phyloP scores from a whole-genome alignment of 2,888 invertebrate species.

The Xanthostigma xanthostigma region DNA sequence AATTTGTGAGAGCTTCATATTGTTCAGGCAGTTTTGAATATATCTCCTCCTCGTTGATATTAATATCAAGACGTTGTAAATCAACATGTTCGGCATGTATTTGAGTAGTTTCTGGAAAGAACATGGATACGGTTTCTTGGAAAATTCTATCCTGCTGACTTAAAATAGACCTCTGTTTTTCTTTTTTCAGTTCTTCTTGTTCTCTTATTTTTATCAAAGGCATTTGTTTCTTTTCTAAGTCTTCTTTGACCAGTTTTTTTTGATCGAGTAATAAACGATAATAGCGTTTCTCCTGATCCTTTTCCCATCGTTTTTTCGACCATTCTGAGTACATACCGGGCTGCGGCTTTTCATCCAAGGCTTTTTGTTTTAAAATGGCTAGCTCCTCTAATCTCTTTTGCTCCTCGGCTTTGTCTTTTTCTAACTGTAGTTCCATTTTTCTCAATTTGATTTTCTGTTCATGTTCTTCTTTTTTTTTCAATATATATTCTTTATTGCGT shows the following conservation, averaged over 20 bases:
- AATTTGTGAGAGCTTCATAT: too few relatives aligned
- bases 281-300: slow-evolving; percentile 48
- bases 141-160: slow-evolving; percentile 45
- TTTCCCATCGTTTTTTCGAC: slow-evolving; percentile 41
- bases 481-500: slow-evolving; percentile 27
- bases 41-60: too few relatives aligned
- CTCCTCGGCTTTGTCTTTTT: slow-evolving; percentile 27
- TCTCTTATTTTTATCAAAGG: slow-evolving; percentile 42
- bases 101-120: too few relatives aligned
- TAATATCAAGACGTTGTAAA: too few relatives aligned
- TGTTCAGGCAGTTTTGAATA: too few relatives aligned
- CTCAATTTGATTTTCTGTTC: slow-evolving; percentile 28
- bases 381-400: slow-evolving; percentile 9
- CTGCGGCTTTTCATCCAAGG: slow-evolving; percentile 13
- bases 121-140: slow-evolving; percentile 37
- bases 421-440: slow-evolving; percentile 28
- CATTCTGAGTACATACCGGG: slow-evolving; percentile 19
- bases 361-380: slow-evolving; percentile 8
- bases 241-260: slow-evolving; percentile 43
- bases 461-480: slow-evolving; percentile 22
- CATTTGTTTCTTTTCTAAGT: slow-evolving; percentile 41
- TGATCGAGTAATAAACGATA: slow-evolving; percentile 45
- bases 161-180: slow-evolving; percentile 39
- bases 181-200: slow-evolving; percentile 39
- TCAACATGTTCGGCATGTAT: too few relatives aligned